Conservation (phyloP, 2,797 vertebrate species). For the Neosalanx taihuensis region DNA sequence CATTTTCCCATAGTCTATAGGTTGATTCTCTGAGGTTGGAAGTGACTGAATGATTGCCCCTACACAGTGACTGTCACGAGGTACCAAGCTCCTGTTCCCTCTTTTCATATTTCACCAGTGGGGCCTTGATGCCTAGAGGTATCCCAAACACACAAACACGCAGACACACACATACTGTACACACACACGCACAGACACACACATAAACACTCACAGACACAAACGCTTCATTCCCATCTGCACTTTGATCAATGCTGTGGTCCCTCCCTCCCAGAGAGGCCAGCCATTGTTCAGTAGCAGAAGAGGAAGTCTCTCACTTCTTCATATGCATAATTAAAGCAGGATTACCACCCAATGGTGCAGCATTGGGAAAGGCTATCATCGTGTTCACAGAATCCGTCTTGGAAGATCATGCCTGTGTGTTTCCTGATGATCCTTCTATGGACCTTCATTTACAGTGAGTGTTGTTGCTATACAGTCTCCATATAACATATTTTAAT, state of each 20-base stretch:
- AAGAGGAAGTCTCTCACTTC: slow-evolving; percentile 40
- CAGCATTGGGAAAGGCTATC: neutral
- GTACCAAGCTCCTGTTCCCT: neutral
- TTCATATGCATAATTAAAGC: slow-evolving; percentile 45
- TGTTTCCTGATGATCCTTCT: neutral
- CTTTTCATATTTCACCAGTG: neutral
- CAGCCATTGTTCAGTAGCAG: slow-evolving; percentile 41
- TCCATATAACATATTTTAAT: neutral
- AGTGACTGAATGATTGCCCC: too few relatives aligned
- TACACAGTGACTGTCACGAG: too few relatives aligned
- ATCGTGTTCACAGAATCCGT: neutral
- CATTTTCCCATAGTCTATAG: too few relatives aligned
- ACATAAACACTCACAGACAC: neutral
- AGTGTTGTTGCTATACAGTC: neutral
- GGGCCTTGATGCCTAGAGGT: neutral
- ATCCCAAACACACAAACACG: neutral
- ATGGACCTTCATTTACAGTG: neutral
- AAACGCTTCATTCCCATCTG: slow-evolving; percentile 29
- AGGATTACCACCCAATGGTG: neutral
- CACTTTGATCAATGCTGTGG: slow-evolving; percentile 45
- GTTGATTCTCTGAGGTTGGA: too few relatives aligned
- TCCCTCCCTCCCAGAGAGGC: slow-evolving; percentile 22
- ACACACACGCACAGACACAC: neutral
- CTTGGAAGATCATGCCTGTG: neutral
- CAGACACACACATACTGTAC: neutral